Percentiles rank a stretch among this genome's conserved stretches.
Conservation (phyloP, 2,888 invertebrate species). For the Pterobdella sp. region DNA sequence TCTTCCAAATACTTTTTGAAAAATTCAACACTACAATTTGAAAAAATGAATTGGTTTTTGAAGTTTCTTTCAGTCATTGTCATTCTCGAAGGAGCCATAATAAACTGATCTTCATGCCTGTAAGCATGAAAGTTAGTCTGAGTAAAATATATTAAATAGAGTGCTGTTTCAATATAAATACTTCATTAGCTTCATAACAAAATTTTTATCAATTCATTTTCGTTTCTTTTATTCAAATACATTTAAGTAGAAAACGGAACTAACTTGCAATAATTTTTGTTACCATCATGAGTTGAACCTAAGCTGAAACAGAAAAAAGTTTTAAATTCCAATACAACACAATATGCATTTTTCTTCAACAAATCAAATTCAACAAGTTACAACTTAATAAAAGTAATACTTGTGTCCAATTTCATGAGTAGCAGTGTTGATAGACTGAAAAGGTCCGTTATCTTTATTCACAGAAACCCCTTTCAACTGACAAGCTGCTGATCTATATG, state of each 20-base stretch:
- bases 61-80: neutral
- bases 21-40: neutral
- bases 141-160: neutral
- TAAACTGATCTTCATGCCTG: neutral
- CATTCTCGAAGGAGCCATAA: neutral
- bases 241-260: neutral
- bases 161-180: neutral
- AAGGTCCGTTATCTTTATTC: neutral
- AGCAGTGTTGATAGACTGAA: constrained; percentile 1
- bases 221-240: neutral
- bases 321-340: too few relatives aligned
- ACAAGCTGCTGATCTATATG: neutral
- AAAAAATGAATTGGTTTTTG: neutral
- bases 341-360: too few relatives aligned
- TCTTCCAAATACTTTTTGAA: neutral
- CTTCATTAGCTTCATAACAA: too few relatives aligned
- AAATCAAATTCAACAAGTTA: neutral
- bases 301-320: neutral
- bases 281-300: neutral
- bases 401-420: constrained; percentile 10
- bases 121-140: neutral
- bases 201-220: too few relatives aligned
- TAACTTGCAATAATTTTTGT: neutral
- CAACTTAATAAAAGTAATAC: neutral
- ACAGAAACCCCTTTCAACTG: neutral